These are phyloP conservation scores for Colinus virginianus DNA, from an alignment of 2,113 vertebrate genomes.

Conservation along the genomic window DNA sequence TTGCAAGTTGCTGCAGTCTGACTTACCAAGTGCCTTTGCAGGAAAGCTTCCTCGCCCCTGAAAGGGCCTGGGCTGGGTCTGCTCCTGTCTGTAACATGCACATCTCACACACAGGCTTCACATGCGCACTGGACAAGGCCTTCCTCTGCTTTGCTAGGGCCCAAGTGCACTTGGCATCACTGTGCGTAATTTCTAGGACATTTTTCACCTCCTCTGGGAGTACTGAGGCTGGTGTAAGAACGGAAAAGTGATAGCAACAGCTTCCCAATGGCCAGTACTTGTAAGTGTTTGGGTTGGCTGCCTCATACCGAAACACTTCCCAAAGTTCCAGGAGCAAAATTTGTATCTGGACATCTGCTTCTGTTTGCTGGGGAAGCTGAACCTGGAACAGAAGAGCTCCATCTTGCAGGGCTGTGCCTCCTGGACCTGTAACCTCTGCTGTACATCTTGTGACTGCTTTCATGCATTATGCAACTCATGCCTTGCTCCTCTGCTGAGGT, in stretches of 20 bases:
- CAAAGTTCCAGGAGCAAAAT: background rate
- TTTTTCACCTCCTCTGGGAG: background rate
- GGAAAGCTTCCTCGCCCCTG: background rate
- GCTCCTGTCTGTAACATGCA: fast-evolving
- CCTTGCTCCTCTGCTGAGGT: background rate
- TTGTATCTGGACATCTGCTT: background rate
- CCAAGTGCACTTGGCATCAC: background rate
- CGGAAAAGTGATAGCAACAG: background rate
- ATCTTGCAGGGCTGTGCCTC: background rate
- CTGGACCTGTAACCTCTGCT: background rate
- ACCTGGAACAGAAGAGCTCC: background rate
- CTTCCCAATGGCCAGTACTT: background rate
- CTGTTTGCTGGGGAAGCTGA: background rate
- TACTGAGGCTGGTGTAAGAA: background rate
- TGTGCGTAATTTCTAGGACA: background rate
- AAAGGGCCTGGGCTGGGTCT: background rate
- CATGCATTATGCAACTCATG: fast-evolving
- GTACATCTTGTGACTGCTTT: background rate
- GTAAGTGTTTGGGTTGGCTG: fast-evolving
- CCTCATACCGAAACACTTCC: fast-evolving
- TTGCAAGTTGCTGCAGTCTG: background rate
- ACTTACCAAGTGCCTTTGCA: background rate
- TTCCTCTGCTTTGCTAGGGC: background rate
- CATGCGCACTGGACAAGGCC: fast-evolving
- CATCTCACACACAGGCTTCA: background rate